Base-by-base conservation (phyloP, 2,888 invertebrate species). In the Zaprionus bogoriensis region DNA sequence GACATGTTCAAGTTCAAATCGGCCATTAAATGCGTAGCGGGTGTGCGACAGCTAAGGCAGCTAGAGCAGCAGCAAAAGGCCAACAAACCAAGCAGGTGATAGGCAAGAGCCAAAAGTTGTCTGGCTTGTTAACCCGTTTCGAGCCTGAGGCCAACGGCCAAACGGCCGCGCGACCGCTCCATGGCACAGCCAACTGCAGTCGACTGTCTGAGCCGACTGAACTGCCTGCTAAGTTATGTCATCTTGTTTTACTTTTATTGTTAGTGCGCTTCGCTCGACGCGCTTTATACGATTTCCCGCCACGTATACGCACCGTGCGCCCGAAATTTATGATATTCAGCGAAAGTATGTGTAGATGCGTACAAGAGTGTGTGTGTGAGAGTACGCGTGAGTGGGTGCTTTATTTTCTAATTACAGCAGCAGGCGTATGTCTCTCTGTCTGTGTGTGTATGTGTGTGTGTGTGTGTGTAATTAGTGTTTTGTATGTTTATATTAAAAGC, bases 401-500 rank as follows among this genome's bases (percentile, higher is more conserved):
- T 78, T 74, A 73, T 73, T 81, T 81, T 81, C 85, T 81, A 79
- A 79, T 84, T 77, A 77, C 71, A 74, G 46, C 47, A 42, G 41
- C 50, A 12, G 19, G 39, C 30, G 32, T 48, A 25, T 32, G 51
- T 52, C 44, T 23, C 30, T 65, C 20, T 38, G 53, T 23, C 22
- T 58, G 53, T 58, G 19, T 14, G 14, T 39, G 5, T 57, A 39
- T 53, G 54, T 67, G 46, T 61, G 28, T 42, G 27, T 48, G 36
- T 62, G 6, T 46, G 55, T 55, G 67, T 57, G 79, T 85, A 80
- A 82, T 80, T 80, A 85, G 82, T 81, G 85, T 62, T 75, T 78
- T 78, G 73, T 73, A 65, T 85, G 79, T 73, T 78, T 68, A 85
- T 85, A 80, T 78, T 82, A 82, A 80, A 75, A 68, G 72, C 72